Evolutionary conservation across 2,797 vertebrate genomes (phyloP), one percentile per base, ranked within the genome.

Genomic region (Acanthopagrus latus): DNA sequence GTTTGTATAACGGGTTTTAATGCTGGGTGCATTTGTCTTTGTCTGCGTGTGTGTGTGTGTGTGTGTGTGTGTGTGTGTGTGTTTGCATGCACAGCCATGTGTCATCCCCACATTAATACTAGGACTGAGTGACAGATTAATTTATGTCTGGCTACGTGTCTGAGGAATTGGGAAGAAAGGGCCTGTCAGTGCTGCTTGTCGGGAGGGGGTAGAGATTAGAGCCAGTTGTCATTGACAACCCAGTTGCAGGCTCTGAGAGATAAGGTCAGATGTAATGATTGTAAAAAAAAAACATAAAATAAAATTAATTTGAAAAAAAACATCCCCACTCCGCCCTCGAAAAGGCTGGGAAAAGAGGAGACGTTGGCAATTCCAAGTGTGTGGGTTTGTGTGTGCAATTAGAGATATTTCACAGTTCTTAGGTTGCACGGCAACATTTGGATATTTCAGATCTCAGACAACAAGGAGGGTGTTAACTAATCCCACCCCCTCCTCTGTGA

Each of bases 121-220:
- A 78, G 91, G 90, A 91, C 94, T 98, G 97, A 98, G 94, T 98
- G 98, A 98, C 97, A 97, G 96, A 97, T 97, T 97, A 97, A 98
- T 98, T 97, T 96, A 97, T 96, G 96, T 97, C 96, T 97, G 96
- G 96, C 96, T 97, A 94, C 94, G 93, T 96, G 95, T 97, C 96
- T 97, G 96, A 95, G 95, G 96, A 96, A 97, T 96, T 94, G 95
- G 96, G 96, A 92, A 97, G 96, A 96, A 97, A 97, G 96, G 94
- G 95, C 94, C 96, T 97, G 97, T 98, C 97, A 97, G 96, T 94
- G 94, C 94, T 91, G 95, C 96, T 97, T 97, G 97, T 97, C 94
- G 94, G 95, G 96, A 96, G 95, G 96, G 94, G 84, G 82, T 84
- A 94, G 96, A 97, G 97, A 98, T 98, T 97, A 97, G 95, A 96